A percentile compares a stretch with the other conserved stretches of the same genome.
Evolutionary conservation across 2,888 invertebrate species (phyloP).

Genomic region (Philereme transversata): DNA sequence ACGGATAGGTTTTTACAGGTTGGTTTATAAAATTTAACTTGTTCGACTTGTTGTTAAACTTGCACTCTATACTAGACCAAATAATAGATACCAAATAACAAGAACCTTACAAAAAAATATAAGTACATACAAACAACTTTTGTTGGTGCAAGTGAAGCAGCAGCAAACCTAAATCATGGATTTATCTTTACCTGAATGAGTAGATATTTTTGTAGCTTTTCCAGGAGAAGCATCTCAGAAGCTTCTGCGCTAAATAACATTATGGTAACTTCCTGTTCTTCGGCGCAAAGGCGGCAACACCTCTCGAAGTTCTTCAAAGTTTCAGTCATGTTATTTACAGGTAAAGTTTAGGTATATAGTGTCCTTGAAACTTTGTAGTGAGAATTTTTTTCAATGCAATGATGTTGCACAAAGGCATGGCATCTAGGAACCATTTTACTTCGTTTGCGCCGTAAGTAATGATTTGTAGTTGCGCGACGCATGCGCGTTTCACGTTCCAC

Average conservation of each 20-base stretch:
- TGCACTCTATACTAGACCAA: too few species aligned
- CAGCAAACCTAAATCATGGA: too few species aligned
- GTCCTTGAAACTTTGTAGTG: too few species aligned
- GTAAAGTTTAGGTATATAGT: too few species aligned
- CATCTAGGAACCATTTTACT: neutral
- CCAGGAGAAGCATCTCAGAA: conserved; percentile 85
- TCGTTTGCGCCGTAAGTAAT: neutral
- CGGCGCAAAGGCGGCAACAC: conserved; percentile 87
- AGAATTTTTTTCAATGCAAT: neutral
- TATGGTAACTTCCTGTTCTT: conserved; percentile 83
- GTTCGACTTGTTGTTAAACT: too few species aligned
- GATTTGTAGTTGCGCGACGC: conserved; percentile 2
- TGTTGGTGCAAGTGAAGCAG: too few species aligned
- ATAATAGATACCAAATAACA: too few species aligned
- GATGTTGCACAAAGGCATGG: conserved; percentile 1
- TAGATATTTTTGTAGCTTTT: conserved; percentile 87
- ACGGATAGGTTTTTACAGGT: too few species aligned
- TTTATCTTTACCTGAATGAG: conserved; percentile 82
- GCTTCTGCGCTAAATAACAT: conserved; percentile 87
- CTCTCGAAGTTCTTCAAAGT: conserved; percentile 63
- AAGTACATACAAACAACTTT: too few species aligned
- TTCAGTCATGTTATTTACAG: conserved; percentile 43
- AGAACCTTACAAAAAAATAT: too few species aligned
- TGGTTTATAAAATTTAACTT: too few species aligned
- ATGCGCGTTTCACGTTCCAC: conserved; percentile 10